Evolutionary conservation across 2,113 vertebrate species (phyloP), one percentile per base, ranked within the genome.

Genomic region (Sphyrna mokarran): DNA sequence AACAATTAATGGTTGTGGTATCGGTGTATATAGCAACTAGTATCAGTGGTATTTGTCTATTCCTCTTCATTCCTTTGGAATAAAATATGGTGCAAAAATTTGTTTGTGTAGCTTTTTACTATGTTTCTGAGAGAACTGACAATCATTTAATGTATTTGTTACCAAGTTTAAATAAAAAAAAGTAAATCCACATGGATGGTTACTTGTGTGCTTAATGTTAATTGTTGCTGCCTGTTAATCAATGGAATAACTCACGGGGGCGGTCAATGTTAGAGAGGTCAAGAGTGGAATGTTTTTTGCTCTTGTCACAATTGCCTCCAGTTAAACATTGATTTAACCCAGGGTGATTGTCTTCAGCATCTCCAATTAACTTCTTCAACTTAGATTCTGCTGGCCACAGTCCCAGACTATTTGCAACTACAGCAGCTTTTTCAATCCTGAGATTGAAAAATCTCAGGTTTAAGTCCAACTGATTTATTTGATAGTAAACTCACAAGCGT

Each of bases 101-200:
- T 95, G 94, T 95, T 72, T 54, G 69, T 95, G 94, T 72, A 14
- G 69, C 68, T 72, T 95, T 70, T 72, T 26, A 95, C 69, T 95
- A 68, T 95, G 43, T 95, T 95, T 95, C 94, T 76, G 94, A 95
- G 69, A 76, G 40, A 95, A 43, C 37, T 72, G 94, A 95, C 94
- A 95, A 95, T 95, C 94, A 95, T 33, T 95, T 72, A 95, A 29
- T 95, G 69, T 95, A 95, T 95, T 95, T 95, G 94, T 95, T 72
- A 95, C 69, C 94, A 95, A 95, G 94, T 95, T 95, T 72, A 95
- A 95, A 95, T 95, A 72, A 95, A 95, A 95, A 95, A 54, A 63
- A 33, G 87, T 94, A 95, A 72, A 95, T 95, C 22, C 23, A 76
- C 26, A 3, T 76, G 58, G 4, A 37, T n/a, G 89, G n/a, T 9